A percentile compares a stretch with the other conserved stretches of the same genome.
Evolutionary conservation across 2,797 vertebrate genomes (phyloP).

Genomic region (Gallinago nigripennis): DNA sequence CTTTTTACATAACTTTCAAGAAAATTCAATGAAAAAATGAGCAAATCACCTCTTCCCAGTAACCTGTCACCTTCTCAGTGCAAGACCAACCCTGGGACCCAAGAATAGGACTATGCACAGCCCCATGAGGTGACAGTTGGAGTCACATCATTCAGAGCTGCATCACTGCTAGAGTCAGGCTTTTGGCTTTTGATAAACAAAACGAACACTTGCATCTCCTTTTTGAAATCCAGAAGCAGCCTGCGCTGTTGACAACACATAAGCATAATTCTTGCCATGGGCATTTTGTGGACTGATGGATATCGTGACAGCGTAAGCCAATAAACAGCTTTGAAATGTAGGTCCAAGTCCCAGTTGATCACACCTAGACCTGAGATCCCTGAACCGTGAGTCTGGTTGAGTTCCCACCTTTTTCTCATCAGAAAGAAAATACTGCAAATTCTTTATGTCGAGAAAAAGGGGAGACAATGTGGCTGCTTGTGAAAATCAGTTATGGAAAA

Average conservation of each 20-base stretch:
- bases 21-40: not conserved
- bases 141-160: not conserved
- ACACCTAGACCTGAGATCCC: not conserved
- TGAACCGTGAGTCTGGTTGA: not conserved
- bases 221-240: not conserved
- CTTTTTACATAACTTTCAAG: not conserved
- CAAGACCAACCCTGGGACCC: not conserved
- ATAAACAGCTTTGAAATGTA: not conserved
- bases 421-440: not conserved
- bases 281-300: not conserved
- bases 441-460: not conserved
- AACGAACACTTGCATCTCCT: not conserved
- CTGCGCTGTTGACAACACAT: not conserved
- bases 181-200: not conserved
- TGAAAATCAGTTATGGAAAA: not conserved
- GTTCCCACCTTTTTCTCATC: not conserved
- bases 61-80: not conserved
- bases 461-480: rapidly evolving
- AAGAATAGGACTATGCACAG: not conserved
- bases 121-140: not conserved
- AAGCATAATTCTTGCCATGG: not conserved
- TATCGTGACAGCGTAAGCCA: rapidly evolving
- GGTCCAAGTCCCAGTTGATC: not conserved
- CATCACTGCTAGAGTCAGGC: not conserved
- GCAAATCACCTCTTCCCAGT: not conserved